phyloP scores from a whole-genome alignment of 2,113 vertebrate genomes.

The Cryptomyrus ogoouensis region DNA sequence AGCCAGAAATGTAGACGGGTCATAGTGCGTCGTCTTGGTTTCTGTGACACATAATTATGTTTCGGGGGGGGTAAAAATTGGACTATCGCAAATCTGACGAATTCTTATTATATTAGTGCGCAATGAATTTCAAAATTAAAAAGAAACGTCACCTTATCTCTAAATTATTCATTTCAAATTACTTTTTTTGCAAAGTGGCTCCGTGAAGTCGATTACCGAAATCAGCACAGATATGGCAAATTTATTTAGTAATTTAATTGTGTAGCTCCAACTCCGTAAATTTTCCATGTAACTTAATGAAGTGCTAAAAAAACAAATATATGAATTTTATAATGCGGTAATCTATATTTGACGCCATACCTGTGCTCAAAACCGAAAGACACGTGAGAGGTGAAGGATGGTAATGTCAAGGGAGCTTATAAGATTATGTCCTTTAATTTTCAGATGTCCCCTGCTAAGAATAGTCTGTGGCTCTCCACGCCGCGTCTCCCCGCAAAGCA shows the following conservation, averaged over 20 bases:
- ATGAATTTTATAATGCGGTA: neutral
- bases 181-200: neutral
- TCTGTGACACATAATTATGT: neutral
- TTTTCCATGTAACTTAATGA: neutral
- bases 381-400: conserved; percentile 29
- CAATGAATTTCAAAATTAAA: neutral
- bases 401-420: conserved; percentile 28
- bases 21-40: neutral
- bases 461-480: conserved; percentile 44
- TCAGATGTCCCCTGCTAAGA: conserved; percentile 62
- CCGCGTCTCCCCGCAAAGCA: conserved; percentile 17
- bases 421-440: conserved; percentile 62
- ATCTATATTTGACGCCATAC: neutral
- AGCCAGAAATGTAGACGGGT: neutral
- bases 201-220: neutral
- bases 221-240: neutral
- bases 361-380: conserved; percentile 6
- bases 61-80: neutral
- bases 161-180: neutral
- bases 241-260: neutral
- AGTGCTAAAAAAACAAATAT: neutral
- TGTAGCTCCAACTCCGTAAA: neutral
- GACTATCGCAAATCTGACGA: neutral
- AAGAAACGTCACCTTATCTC: neutral
- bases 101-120: neutral